Base-by-base conservation (phyloP, 2,113 vertebrate genomes). In the Spea multiplicata region DNA sequence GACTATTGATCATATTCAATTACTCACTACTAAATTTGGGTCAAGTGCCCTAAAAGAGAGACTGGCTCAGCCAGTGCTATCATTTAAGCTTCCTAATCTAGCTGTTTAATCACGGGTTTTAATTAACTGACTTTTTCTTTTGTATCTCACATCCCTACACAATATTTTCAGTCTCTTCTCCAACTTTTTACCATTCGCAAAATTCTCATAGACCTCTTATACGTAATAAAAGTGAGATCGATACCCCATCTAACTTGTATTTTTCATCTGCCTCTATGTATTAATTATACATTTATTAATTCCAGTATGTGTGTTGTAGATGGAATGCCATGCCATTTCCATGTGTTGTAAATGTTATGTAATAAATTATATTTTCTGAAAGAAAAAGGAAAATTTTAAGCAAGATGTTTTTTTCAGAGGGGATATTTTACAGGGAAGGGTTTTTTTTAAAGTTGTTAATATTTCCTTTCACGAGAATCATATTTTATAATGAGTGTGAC, bases 381-480 rank as follows among this genome's bases (percentile, higher is more conserved):
- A 81, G 80, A 75, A 81, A 76, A 83, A 82, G 81, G 55, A 83
- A 83, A 50, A 10, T 64, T 78, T 84, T 67, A 48, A 79, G 64
- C 14, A 45, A 69, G 46, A 62, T 6, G 16, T 8, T 45, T 77
- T 57, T 30, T 53, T 75, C 82, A 76, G 76, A 74, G 66, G 69
- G 78, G 70, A 72, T 67, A 80, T 80, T 80, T 70, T 80, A 80
- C 61, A 67, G 75, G 49, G 57, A 47, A 5, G 59, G 68, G 49
- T 50, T 52, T 75, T 81, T 71, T 83, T 81, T n/a, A n/a, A 85
- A 91, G 89, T 83, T 93, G 90, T 94, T 89, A 82, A 91, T 93
- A 92, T 92, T 93, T 92, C 84, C 81, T 88, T 84, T 85, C 86
- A 88, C 65, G 82, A 93, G 87, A 89, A 85, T 80, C 85, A 90